Evolutionary conservation across 2,113 vertebrate species (phyloP).

Genomic region (Monopterus albus): DNA sequence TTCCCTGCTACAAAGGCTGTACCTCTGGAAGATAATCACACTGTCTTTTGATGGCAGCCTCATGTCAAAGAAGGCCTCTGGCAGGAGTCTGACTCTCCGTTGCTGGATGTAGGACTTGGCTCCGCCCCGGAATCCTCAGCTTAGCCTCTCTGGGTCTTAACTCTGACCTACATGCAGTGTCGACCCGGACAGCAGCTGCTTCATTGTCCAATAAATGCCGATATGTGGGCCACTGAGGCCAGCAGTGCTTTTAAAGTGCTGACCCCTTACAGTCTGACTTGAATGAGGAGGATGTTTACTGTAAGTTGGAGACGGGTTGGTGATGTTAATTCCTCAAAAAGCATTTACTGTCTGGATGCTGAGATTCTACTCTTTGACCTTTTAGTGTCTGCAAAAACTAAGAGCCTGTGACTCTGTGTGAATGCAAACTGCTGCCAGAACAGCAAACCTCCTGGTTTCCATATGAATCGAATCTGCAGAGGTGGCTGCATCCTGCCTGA

Average conservation of each 20-base stretch:
- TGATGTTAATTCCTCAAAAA: too few relatives aligned
- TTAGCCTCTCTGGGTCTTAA: constrained; percentile 27
- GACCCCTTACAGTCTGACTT: too few relatives aligned
- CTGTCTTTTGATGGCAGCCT: background rate
- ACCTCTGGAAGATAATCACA: too few relatives aligned
- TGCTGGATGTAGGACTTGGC: constrained; percentile 12
- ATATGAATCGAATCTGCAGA: constrained; percentile 5
- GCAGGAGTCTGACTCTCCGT: constrained; percentile 10
- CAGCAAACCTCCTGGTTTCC: constrained; percentile 20
- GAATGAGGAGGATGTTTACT: too few relatives aligned
- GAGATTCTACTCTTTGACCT: too few relatives aligned
- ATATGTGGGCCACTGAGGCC: constrained; percentile 44
- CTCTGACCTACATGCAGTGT: constrained; percentile 62
- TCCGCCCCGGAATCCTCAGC: constrained; percentile 1
- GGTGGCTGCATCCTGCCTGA: background rate
- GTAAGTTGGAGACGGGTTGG: too few relatives aligned
- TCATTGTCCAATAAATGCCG: constrained; percentile 34
- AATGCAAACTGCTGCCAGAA: background rate
- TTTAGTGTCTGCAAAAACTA: background rate
- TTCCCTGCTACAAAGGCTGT: too few relatives aligned
- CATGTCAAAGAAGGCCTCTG: constrained; percentile 40
- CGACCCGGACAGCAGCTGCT: constrained; percentile 8
- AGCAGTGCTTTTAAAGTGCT: background rate
- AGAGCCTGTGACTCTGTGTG: background rate
- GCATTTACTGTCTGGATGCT: too few relatives aligned